These are phyloP conservation scores for Mythimna lalbum DNA, from an alignment of 2,888 invertebrate genomes.

Conservation along the genomic window DNA sequence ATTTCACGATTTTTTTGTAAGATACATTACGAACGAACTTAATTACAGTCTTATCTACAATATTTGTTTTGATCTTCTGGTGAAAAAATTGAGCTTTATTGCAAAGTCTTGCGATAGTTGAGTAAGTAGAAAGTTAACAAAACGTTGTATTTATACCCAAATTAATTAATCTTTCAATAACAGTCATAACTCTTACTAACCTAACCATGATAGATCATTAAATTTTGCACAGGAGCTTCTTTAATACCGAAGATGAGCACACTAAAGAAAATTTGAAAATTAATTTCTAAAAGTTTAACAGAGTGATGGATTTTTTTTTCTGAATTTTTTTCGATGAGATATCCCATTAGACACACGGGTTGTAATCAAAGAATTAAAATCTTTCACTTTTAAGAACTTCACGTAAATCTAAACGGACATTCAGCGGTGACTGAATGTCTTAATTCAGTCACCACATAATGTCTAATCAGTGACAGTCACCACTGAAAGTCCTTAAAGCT, in stretches of 20 bases:
- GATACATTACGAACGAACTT: neutral
- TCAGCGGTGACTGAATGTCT: too few species aligned
- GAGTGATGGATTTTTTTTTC: neutral
- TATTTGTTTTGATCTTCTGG: neutral
- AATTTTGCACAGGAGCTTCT: neutral
- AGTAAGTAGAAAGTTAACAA: neutral
- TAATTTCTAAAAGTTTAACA: neutral
- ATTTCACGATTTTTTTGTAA: neutral
- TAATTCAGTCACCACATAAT: too few species aligned
- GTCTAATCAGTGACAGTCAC: too few species aligned
- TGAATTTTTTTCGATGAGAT: neutral
- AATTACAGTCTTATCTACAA: too few species aligned
- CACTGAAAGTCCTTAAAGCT: constrained; percentile 17
- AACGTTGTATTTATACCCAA: neutral
- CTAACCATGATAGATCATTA: too few species aligned
- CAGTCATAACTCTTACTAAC: too few species aligned
- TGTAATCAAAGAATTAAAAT: neutral
- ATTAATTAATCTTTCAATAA: neutral
- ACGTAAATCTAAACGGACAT: neutral
- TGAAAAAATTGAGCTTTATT: neutral
- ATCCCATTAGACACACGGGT: neutral
- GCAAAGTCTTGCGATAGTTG: too few species aligned
- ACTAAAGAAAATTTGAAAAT: neutral
- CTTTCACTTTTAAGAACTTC: neutral
- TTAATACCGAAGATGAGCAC: neutral